Evolutionary conservation across 2,113 vertebrate genomes (phyloP).

Genomic region (Origma solitaria): DNA sequence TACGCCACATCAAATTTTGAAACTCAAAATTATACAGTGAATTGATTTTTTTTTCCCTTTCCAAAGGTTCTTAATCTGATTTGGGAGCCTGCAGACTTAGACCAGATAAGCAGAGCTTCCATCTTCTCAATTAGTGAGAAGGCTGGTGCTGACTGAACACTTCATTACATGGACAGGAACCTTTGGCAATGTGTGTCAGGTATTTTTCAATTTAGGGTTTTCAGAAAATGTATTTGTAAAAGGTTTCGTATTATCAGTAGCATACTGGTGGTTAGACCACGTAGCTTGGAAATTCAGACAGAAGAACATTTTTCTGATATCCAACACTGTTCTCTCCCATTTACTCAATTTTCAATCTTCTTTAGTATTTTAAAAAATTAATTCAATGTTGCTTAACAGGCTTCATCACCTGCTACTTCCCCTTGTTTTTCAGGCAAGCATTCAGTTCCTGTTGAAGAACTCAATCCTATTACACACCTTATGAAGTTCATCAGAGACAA

Average conservation of each 20-base stretch:
- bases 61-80: neutral
- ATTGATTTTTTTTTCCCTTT: neutral
- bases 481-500: neutral
- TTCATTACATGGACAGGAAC: neutral
- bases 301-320: neutral
- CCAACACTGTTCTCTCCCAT: neutral
- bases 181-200: neutral
- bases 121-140: neutral
- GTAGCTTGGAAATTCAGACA: neutral
- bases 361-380: neutral
- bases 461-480: neutral
- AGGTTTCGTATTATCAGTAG: neutral
- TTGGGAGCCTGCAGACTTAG: neutral
- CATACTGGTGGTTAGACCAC: neutral
- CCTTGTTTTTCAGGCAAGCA: neutral
- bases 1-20: neutral
- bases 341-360: neutral
- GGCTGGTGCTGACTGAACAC: neutral
- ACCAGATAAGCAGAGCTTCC: slow-evolving; percentile 4
- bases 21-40: neutral
- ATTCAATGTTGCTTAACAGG: neutral
- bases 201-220: neutral
- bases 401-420: neutral
- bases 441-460: neutral
- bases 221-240: neutral